A percentile compares a stretch with the other conserved stretches of the same genome.
Conservation (phyloP, 2,888 invertebrate genomes). For the Eupithecia pulchellata region DNA sequence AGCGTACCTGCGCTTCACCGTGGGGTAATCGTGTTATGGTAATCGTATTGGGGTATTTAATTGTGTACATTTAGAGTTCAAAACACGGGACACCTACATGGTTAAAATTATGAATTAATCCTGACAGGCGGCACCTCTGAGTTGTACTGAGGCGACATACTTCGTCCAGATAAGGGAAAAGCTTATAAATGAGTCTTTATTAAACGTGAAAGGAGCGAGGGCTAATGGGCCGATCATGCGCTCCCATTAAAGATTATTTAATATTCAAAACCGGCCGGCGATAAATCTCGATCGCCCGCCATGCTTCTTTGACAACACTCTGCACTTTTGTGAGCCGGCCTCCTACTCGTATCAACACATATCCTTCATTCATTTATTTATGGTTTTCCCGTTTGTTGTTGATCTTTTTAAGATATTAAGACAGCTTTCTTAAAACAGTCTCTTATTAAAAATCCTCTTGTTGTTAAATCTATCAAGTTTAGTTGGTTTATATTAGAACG, state of each 20-base stretch:
- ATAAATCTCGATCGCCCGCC: constrained; percentile 84
- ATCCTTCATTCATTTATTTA: constrained; percentile 45
- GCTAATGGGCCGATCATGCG: constrained; percentile 86
- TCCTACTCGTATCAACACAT: constrained; percentile 62
- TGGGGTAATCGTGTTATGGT: constrained; percentile 52
- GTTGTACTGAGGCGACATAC: constrained; percentile 76
- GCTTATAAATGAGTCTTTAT: constrained; percentile 86
- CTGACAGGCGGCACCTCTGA: constrained; percentile 83
- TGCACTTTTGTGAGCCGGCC: constrained; percentile 74
- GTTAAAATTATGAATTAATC: constrained; percentile 84
- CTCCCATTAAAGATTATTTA: constrained; percentile 86
- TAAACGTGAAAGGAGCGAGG: constrained; percentile 85
- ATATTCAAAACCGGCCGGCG: constrained; percentile 84
- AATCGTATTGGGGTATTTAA: constrained; percentile 59
- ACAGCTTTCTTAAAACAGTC: background rate
- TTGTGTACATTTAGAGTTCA: constrained; percentile 55
- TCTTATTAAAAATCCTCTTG: background rate
- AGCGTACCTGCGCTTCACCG: constrained; percentile 27
- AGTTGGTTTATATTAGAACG: background rate
- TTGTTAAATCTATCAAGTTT: background rate
- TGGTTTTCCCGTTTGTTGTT: constrained; percentile 5
- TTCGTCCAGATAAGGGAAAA: constrained; percentile 82
- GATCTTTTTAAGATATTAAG: background rate
- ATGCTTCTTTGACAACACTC: constrained; percentile 79
- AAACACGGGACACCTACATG: constrained; percentile 63